These are phyloP conservation scores for Ptychoptera contaminata DNA, from an alignment of 2,888 invertebrate species.

Conservation along the genomic window DNA sequence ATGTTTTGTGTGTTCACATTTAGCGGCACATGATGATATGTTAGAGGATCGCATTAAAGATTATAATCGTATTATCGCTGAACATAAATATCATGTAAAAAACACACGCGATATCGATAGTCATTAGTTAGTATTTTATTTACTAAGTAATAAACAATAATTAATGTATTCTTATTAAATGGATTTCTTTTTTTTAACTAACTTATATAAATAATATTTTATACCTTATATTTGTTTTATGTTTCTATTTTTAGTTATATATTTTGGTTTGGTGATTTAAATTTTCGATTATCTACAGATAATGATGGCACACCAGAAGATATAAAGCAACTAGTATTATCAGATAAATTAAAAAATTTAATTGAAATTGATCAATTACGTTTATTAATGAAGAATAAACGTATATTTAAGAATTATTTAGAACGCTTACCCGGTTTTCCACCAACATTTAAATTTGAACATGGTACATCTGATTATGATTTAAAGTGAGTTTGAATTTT, in stretches of 20 bases:
- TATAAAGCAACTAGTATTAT: slow-evolving; percentile 47
- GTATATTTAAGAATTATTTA: slow-evolving; percentile 68
- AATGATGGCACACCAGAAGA: slow-evolving; percentile 43
- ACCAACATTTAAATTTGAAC: slow-evolving; percentile 75
- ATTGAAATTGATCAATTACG: slow-evolving; percentile 62
- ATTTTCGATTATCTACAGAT: slow-evolving; percentile 62
- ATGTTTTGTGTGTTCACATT: slow-evolving; percentile 77
- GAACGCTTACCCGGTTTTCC: slow-evolving; percentile 64
- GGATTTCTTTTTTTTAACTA: neutral
- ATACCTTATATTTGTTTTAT: too few species aligned
- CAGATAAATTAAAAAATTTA: slow-evolving; percentile 47
- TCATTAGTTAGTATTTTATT: slow-evolving; percentile 58
- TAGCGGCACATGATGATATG: slow-evolving; percentile 78
- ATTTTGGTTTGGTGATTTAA: slow-evolving; percentile 84
- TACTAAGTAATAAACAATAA: too few species aligned
- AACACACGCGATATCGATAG: slow-evolving; percentile 73
- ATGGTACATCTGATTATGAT: slow-evolving; percentile 61
- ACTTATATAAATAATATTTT: neutral
- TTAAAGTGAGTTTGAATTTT: slow-evolving; percentile 46
- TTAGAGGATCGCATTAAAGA: slow-evolving; percentile 74
- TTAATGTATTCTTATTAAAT: too few species aligned
- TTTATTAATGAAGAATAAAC: slow-evolving; percentile 50
- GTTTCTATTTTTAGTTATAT: slow-evolving; percentile 68
- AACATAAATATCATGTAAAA: slow-evolving; percentile 61
- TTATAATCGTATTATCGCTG: slow-evolving; percentile 71